These are phyloP conservation scores for Harpalus rufipes DNA, from an alignment of 2,888 invertebrate genomes.

Conservation along the genomic window DNA sequence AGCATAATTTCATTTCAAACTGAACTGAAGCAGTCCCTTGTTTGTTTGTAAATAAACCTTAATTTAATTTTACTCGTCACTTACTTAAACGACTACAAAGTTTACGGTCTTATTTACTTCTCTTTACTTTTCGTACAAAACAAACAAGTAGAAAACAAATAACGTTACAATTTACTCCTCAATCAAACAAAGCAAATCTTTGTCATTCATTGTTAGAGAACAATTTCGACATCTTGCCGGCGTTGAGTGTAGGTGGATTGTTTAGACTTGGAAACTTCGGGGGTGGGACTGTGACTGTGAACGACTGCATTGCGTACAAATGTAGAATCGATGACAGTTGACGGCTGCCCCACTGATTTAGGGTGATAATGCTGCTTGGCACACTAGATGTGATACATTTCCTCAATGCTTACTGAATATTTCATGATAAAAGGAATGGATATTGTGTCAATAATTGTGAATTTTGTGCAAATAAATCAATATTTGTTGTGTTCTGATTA, in stretches of 20 bases:
- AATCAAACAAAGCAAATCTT: slow-evolving; percentile 45
- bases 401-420: neutral
- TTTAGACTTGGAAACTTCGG: slow-evolving; percentile 20
- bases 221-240: slow-evolving; percentile 20
- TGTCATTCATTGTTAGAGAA: slow-evolving; percentile 20
- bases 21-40: too few species aligned
- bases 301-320: slow-evolving; percentile 38
- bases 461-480: too few species aligned
- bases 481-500: too few species aligned
- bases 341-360: slow-evolving; percentile 50
- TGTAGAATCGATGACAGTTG: slow-evolving; percentile 59
- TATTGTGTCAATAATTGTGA: too few species aligned
- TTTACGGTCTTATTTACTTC: neutral
- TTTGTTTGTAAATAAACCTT: neutral
- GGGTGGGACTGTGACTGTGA: neutral
- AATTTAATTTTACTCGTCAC: neutral
- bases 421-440: too few species aligned
- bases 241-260: slow-evolving; percentile 11
- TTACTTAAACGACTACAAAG: neutral
- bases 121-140: slow-evolving; percentile 1
- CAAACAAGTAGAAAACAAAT: slow-evolving; percentile 40
- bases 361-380: slow-evolving; percentile 24
- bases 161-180: slow-evolving; percentile 22
- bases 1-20: too few species aligned
- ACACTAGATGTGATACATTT: slow-evolving; percentile 22